Conservation (phyloP, 2,797 vertebrate genomes). For the Echiichthys vipera region DNA sequence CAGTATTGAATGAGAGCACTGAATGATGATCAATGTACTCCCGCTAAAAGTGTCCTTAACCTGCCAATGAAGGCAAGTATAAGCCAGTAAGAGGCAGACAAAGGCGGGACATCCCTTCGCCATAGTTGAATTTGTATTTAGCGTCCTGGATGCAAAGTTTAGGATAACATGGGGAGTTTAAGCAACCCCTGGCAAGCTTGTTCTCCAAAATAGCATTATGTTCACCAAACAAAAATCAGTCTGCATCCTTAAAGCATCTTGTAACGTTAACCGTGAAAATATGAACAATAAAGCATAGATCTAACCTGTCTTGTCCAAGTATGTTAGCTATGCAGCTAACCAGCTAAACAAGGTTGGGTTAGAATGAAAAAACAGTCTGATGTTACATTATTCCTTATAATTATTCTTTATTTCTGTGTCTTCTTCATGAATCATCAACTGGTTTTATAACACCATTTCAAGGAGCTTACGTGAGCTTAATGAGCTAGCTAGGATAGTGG, state of each 20-base stretch:
- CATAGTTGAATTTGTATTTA: no score
- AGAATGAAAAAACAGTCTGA: not conserved
- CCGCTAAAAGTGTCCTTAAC: no score
- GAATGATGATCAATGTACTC: no score
- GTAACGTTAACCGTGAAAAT: no score
- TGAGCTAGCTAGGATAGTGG: not conserved
- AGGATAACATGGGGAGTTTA: not conserved
- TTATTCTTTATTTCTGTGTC: not conserved
- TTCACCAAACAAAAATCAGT: not conserved
- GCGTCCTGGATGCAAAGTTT: not conserved
- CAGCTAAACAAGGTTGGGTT: not conserved
- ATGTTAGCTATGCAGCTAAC: not conserved
- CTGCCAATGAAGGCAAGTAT: no score
- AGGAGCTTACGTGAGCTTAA: not conserved
- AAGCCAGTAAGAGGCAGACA: no score
- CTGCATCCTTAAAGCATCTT: not conserved
- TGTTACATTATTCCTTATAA: not conserved
- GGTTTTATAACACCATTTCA: not conserved
- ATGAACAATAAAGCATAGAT: not conserved
- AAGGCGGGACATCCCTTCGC: no score
- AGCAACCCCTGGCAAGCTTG: not conserved
- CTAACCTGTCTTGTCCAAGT: not conserved
- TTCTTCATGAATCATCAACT: not conserved
- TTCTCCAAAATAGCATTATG: not conserved
- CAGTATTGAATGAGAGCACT: no score